phyloP scores from a whole-genome alignment of 2,113 vertebrate species.

The Erythrocercus mccallii region DNA sequence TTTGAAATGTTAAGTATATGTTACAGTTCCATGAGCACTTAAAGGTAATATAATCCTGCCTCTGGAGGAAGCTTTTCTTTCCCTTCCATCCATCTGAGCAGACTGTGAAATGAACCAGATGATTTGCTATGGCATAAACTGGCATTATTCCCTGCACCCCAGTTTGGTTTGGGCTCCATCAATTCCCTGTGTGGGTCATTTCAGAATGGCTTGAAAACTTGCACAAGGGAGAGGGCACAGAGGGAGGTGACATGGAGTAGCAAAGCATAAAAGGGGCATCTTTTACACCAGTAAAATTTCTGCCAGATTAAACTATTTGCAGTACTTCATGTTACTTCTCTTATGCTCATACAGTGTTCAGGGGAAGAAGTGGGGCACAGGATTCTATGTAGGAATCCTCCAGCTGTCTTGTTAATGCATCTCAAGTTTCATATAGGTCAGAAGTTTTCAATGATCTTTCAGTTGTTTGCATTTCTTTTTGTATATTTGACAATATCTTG shows the following conservation, averaged over 20 bases:
- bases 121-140: not conserved
- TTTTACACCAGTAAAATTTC: not conserved
- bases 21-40: slow-evolving; percentile 18
- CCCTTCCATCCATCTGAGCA: not conserved
- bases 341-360: not conserved
- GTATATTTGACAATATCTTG: not conserved
- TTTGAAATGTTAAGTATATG: slow-evolving; percentile 55
- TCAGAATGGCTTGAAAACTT: not conserved
- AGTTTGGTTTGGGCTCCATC: not conserved
- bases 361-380: not conserved
- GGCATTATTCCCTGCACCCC: not conserved
- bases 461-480: not conserved
- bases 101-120: not conserved
- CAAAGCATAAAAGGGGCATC: not conserved
- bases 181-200: accelerated
- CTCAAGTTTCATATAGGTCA: not conserved
- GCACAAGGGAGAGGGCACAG: not conserved
- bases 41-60: slow-evolving; percentile 42
- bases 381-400: not conserved
- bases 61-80: slow-evolving; percentile 11
- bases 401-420: not conserved
- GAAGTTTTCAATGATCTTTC: not conserved
- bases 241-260: not conserved
- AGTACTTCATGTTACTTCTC: not conserved
- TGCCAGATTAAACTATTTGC: not conserved